A percentile compares a stretch with the other conserved stretches of the same genome.
phyloP scores from a whole-genome alignment of 1,140 invertebrate species.

The Zaprionus nigranus region DNA sequence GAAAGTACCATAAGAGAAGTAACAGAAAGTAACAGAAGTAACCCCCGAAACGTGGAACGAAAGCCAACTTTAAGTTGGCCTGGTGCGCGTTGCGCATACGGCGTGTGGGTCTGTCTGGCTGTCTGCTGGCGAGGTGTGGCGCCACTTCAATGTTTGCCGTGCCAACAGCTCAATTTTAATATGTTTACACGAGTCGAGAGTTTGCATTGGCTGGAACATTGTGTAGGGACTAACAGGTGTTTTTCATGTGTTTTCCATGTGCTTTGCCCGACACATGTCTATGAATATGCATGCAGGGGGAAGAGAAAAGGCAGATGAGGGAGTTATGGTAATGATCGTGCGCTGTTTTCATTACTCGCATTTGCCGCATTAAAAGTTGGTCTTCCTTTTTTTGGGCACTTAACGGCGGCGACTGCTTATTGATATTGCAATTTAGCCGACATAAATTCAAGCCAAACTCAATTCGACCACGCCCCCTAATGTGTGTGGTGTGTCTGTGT shows the following conservation, averaged over 20 bases:
- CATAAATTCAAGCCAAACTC: constrained; percentile 55
- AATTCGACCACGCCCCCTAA: neutral
- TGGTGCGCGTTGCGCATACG: constrained; percentile 12
- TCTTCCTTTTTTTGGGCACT: constrained; percentile 11
- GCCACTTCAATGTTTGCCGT: constrained; percentile 40
- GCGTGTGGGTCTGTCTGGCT: neutral
- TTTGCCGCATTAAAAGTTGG: constrained; percentile 34
- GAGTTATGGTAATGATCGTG: neutral
- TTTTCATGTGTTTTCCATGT: constrained; percentile 11
- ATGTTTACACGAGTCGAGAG: constrained; percentile 40
- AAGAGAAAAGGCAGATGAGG: neutral
- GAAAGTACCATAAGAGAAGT: neutral
- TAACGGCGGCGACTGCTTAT: constrained; percentile 47
- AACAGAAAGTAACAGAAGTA: neutral
- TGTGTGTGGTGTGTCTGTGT: neutral
- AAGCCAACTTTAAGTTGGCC: constrained; percentile 20
- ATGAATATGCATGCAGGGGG: constrained; percentile 16
- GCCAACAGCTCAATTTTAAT: constrained; percentile 51
- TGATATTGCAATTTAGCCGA: constrained; percentile 72
- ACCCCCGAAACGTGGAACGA: neutral
- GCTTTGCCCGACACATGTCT: neutral
- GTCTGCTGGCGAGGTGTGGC: constrained; percentile 5
- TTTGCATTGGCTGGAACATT: constrained; percentile 21
- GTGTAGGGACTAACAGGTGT: constrained; percentile 13
- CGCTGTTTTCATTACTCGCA: constrained; percentile 25